These are phyloP conservation scores for Stichodactyla mertensii DNA, from an alignment of 64 coral and sea anemone genomes.

Conservation along the genomic window DNA sequence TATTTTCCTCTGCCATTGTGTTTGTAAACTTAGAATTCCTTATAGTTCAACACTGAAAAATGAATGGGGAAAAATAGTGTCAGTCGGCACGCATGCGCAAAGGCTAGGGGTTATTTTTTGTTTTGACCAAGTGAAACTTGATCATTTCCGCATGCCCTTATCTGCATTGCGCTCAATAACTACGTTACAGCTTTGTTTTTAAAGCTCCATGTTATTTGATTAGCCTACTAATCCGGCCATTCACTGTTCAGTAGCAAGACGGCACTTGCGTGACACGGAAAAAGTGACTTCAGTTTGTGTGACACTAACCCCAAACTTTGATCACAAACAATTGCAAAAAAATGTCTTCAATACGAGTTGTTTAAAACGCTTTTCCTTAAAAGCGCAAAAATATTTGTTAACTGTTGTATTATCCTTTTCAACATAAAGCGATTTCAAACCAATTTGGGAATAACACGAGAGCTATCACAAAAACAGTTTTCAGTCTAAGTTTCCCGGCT, in stretches of 20 bases:
- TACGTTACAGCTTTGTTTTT: too few species aligned
- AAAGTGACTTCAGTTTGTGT: neutral
- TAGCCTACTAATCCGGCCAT: neutral
- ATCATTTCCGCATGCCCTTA: too few species aligned
- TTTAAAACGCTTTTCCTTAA: neutral
- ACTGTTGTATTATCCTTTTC: neutral
- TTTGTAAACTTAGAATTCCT: neutral
- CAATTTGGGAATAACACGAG: neutral
- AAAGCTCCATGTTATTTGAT: neutral
- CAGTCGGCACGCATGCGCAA: neutral
- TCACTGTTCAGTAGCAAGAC: neutral
- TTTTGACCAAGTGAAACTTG: too few species aligned
- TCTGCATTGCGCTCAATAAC: too few species aligned
- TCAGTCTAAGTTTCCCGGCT: neutral
- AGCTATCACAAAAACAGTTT: neutral
- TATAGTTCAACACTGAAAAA: neutral
- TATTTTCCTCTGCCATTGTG: neutral
- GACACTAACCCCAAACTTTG: neutral
- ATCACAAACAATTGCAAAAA: neutral
- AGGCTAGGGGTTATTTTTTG: too few species aligned
- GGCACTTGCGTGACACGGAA: neutral
- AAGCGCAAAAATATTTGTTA: neutral
- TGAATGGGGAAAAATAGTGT: neutral
- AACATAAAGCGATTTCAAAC: neutral
- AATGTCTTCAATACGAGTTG: neutral